Conservation (phyloP, 2,888 invertebrate species). For the Tipula unca region DNA sequence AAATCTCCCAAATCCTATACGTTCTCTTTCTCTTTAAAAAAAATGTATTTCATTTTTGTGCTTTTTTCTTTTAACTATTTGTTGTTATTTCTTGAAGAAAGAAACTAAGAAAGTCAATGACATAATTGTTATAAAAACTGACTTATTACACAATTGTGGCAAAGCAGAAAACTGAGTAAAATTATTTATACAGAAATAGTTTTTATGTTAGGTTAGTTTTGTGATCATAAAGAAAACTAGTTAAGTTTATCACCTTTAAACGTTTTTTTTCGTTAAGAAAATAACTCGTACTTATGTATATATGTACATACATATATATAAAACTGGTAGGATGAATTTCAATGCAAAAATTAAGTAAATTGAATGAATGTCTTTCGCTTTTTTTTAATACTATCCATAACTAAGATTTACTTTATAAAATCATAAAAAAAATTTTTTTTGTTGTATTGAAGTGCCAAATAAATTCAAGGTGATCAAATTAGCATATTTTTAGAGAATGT, state of each 20-base stretch:
- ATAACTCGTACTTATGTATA: not conserved
- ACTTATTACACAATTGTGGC: constrained; percentile 8
- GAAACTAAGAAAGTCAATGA: constrained; percentile 4
- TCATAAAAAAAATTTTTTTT: not conserved
- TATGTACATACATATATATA: not conserved
- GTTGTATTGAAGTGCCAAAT: not conserved
- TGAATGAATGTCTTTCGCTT: not conserved
- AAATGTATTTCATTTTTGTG: not conserved
- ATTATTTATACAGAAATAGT: not conserved
- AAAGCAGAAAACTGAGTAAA: not conserved
- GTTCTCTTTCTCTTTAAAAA: not conserved
- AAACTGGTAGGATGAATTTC: constrained; percentile 8
- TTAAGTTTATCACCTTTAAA: not conserved
- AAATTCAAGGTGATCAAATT: constrained; percentile 14
- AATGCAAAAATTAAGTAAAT: not conserved
- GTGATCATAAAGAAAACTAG: not conserved
- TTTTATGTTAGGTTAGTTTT: not conserved
- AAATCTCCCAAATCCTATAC: not conserved
- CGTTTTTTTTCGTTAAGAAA: not conserved
- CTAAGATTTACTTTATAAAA: not conserved
- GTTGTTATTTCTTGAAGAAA: not conserved
- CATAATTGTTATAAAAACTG: not conserved
- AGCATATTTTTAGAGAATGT: constrained; percentile 14
- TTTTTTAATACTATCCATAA: not conserved
- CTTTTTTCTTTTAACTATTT: not conserved